Percentiles rank a stretch among this genome's conserved stretches.
These are phyloP conservation scores for Chiroxiphia lanceolata DNA, from an alignment of 2,797 vertebrate species.

Conservation along the genomic window DNA sequence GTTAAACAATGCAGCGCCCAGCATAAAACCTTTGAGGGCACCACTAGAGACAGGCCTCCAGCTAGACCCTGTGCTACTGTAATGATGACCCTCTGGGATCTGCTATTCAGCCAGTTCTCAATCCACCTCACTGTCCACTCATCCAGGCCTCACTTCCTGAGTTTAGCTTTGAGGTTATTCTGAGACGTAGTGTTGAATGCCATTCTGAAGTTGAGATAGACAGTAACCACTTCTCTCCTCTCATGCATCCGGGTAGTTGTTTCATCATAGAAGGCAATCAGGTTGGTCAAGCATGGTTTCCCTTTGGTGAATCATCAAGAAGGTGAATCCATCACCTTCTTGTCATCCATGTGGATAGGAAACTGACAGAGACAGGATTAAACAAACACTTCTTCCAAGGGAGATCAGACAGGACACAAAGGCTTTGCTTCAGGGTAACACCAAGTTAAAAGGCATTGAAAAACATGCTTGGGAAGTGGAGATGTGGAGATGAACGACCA, in stretches of 20 bases:
- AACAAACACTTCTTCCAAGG: not conserved
- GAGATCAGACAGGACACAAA: not conserved
- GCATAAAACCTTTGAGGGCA: not conserved
- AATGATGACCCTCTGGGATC: not conserved
- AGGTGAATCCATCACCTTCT: not conserved
- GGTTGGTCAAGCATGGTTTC: not conserved
- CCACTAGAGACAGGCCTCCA: not conserved
- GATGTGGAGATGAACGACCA: too few species aligned
- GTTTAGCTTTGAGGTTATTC: not conserved
- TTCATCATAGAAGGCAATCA: not conserved
- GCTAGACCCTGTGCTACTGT: not conserved
- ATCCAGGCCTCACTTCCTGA: not conserved
- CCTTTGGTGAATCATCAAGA: not conserved
- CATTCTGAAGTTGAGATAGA: not conserved
- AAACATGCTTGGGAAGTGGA: not conserved
- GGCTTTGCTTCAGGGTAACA: not conserved
- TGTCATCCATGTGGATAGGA: too few species aligned
- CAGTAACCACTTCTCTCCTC: not conserved
- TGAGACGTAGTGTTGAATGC: not conserved
- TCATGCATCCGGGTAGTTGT: not conserved
- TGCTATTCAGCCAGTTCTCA: not conserved
- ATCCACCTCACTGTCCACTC: not conserved
- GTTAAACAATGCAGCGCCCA: not conserved
- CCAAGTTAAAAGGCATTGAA: not conserved
- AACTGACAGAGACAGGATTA: not conserved